These are phyloP conservation scores for Pachyrhynchus sulphureomaculatus DNA, from an alignment of 1,140 invertebrate species.

Conservation along the genomic window DNA sequence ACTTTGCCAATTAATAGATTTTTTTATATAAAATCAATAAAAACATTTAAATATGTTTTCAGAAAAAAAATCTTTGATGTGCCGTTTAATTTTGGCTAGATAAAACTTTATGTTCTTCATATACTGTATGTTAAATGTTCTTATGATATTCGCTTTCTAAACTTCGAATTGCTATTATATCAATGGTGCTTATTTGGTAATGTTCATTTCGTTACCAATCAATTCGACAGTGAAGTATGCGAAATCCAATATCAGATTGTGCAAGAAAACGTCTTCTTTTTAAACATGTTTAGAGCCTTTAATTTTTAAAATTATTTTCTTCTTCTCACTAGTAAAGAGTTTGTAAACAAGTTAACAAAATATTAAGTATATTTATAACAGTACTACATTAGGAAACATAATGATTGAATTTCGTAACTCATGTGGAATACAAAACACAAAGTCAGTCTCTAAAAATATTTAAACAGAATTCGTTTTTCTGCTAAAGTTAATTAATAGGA, in stretches of 20 bases:
- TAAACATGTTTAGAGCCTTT: background rate
- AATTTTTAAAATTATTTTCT: too few species aligned
- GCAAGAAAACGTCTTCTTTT: background rate
- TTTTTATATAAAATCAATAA: background rate
- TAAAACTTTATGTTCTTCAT: constrained; percentile 18
- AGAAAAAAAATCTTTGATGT: background rate
- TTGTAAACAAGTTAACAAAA: too few species aligned
- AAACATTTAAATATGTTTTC: background rate
- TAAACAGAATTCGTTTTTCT: background rate
- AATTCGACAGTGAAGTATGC: constrained; percentile 19
- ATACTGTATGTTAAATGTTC: constrained; percentile 15
- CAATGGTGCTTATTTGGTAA: constrained; percentile 14
- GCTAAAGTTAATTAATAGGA: background rate
- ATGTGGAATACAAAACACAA: too few species aligned
- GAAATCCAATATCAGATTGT: background rate
- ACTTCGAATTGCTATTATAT: constrained; percentile 4
- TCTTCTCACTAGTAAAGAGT: too few species aligned
- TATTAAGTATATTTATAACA: too few species aligned
- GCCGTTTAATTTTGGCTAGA: constrained; percentile 1
- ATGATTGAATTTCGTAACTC: too few species aligned
- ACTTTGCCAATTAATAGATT: background rate
- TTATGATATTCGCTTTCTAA: background rate
- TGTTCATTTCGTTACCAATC: constrained; percentile 3
- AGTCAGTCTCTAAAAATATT: too few species aligned
- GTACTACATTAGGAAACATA: too few species aligned